These are phyloP conservation scores for Drosophila novamexicana DNA, from an alignment of 1,140 invertebrate genomes.

Conservation along the genomic window DNA sequence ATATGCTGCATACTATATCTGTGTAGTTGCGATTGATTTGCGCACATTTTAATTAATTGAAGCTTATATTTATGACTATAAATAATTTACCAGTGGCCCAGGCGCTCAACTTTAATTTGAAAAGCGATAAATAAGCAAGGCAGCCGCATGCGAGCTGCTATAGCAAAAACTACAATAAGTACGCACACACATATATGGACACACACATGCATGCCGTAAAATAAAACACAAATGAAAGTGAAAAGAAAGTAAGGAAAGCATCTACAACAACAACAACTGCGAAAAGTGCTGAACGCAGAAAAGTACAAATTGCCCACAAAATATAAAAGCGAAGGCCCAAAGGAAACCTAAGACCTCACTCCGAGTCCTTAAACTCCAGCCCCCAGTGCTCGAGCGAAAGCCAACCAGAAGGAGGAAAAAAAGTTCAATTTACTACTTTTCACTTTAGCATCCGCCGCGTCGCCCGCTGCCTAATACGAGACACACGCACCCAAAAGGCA, in stretches of 20 bases:
- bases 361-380: neutral
- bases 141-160: constrained; percentile 20
- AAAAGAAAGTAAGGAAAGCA: constrained; percentile 74
- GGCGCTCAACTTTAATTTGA: constrained; percentile 78
- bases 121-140: constrained; percentile 75
- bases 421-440: constrained; percentile 84
- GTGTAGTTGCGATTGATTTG: constrained; percentile 12
- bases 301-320: constrained; percentile 82
- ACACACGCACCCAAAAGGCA: constrained; percentile 48
- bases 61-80: constrained; percentile 70
- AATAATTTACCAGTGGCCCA: constrained; percentile 62
- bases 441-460: constrained; percentile 76
- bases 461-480: constrained; percentile 47
- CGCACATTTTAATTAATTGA: constrained; percentile 55
- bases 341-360: constrained; percentile 30
- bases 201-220: constrained; percentile 37
- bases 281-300: constrained; percentile 81
- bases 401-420: constrained; percentile 45
- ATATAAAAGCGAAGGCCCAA: constrained; percentile 64
- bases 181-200: constrained; percentile 28
- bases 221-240: constrained; percentile 74
- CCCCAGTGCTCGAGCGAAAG: constrained; percentile 20
- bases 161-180: constrained; percentile 53
- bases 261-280: constrained; percentile 55
- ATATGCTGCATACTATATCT: no score